Conservation (phyloP, 2,797 vertebrate species). For the Semaprochilodus insignis region DNA sequence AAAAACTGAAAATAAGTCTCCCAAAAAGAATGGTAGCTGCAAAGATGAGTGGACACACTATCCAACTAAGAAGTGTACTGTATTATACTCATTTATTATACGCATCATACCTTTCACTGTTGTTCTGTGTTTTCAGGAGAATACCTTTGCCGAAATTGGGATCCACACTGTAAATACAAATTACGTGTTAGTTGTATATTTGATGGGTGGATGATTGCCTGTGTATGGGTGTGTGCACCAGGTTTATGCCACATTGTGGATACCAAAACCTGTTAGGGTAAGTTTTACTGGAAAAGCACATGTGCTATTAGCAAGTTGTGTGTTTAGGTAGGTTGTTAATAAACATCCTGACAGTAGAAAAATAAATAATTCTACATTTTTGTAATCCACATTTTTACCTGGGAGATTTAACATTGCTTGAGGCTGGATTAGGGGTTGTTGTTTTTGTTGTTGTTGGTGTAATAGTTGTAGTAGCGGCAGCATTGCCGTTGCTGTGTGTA, state of each 20-base stretch:
- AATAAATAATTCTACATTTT: neutral
- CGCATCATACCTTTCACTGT: conserved; percentile 2
- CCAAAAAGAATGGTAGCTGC: too few relatives aligned
- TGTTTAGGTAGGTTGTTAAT: neutral
- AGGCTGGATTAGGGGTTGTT: neutral
- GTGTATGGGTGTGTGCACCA: too few relatives aligned
- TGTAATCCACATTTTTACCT: neutral
- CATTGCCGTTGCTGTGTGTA: conserved; percentile 2
- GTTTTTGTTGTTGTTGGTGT: neutral
- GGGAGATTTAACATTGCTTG: neutral
- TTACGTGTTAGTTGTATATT: neutral
- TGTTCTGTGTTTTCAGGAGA: conserved; percentile 5
- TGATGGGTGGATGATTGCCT: neutral
- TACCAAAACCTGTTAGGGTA: too few relatives aligned
- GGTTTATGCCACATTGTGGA: too few relatives aligned
- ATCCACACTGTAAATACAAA: conserved; percentile 38
- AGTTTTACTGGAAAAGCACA: neutral
- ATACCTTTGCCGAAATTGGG: conserved; percentile 36
- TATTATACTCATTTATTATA: too few relatives aligned
- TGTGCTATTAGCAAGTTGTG: neutral
- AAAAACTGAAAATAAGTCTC: too few relatives aligned
- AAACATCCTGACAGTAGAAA: neutral
- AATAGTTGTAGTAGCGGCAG: neutral
- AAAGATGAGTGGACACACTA: too few relatives aligned
- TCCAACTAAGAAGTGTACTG: neutral